Base-by-base conservation (phyloP, 1,140 invertebrate species). In the Drosophila malerkotliana region DNA sequence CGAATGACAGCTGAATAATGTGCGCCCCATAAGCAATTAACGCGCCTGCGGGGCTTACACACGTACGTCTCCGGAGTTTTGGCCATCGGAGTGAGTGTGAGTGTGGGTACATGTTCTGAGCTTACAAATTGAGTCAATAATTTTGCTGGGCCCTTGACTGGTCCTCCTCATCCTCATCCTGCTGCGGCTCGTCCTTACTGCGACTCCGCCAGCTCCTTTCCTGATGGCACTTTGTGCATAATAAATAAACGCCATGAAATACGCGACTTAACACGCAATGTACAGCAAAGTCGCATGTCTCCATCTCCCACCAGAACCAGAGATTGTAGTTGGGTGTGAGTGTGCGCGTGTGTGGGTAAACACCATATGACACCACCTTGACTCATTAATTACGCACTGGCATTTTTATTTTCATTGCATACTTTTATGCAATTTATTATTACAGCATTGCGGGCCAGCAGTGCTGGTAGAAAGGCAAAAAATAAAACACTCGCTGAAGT, bases 381-480 rank as follows among this genome's bases (percentile, higher is more conserved):
- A 87, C 87, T 85, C 85, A 90, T 90, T 90, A 90, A 90, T 90
- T 90, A 90, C 87, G 72, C 87, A 81, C 75, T 90, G 85, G 81
- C 85, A 90, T 90, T 88, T 88, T 88, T 88, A 82, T 85, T 90
- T 90, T 85, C 77, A 84, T 89, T 89, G 85, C 69, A 90, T 87
- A 90, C 84, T 89, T 77, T 83, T 72, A 79, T 78, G 64, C 81
- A 87, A 90, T 90, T 90, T 90, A 90, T 90, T 90, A 90, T 90
- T 77, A 87, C 75, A 71, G 77, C 58, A 90, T 78, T 78, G 75
- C 68, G 68, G 62, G 34, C 30, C 57, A 60, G 55, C 54, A 18
- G 41, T 44, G 39, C 47, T 30, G 26, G 26, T 14, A 10, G 55
- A 41, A 8, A 30, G 34, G 52, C 57, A 37, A 24, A 53, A 24